phyloP scores from a whole-genome alignment of 2,797 vertebrate species.

The Enteromius fasciolatus region DNA sequence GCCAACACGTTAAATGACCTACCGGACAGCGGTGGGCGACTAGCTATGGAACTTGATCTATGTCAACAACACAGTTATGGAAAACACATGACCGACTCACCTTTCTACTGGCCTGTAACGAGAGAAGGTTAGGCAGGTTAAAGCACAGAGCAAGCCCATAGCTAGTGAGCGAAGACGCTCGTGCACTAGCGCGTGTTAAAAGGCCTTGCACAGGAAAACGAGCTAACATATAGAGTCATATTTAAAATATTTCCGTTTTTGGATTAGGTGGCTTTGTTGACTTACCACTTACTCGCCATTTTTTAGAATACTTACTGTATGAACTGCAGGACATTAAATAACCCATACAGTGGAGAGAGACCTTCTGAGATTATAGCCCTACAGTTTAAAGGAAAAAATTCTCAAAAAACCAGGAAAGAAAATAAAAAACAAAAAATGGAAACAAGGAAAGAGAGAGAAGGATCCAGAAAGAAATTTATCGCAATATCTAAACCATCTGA shows the following conservation, averaged over 20 bases:
- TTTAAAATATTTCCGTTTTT: slow-evolving; percentile 63
- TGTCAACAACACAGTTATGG: slow-evolving; percentile 67
- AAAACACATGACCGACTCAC: slow-evolving; percentile 72
- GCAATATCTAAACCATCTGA: slow-evolving; percentile 52
- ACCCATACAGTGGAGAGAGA: slow-evolving; percentile 81
- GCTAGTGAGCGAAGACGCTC: slow-evolving; percentile 69
- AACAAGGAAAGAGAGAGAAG: slow-evolving; percentile 58
- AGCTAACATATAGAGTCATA: slow-evolving; percentile 51
- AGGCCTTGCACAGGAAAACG: slow-evolving; percentile 78
- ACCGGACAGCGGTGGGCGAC: slow-evolving; percentile 53
- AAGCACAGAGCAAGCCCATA: slow-evolving; percentile 64
- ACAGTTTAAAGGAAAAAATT: slow-evolving; percentile 76
- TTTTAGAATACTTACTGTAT: slow-evolving; percentile 81
- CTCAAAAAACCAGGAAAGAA: slow-evolving; percentile 55
- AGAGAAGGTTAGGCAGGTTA: slow-evolving; percentile 66
- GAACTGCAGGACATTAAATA: slow-evolving; percentile 80
- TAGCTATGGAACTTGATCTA: slow-evolving; percentile 72
- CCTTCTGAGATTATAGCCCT: slow-evolving; percentile 76
- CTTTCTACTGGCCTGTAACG: slow-evolving; percentile 73
- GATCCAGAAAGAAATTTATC: slow-evolving; percentile 68
- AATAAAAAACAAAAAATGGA: slow-evolving; percentile 34
- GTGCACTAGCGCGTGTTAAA: slow-evolving; percentile 59
- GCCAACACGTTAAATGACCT: slow-evolving; percentile 47
- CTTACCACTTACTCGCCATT: slow-evolving; percentile 76
- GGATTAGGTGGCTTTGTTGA: slow-evolving; percentile 70